Percentiles rank a stretch among this genome's conserved stretches.
Conservation (phyloP, 2,113 vertebrate species). For the Ailuropoda melanoleuca region DNA sequence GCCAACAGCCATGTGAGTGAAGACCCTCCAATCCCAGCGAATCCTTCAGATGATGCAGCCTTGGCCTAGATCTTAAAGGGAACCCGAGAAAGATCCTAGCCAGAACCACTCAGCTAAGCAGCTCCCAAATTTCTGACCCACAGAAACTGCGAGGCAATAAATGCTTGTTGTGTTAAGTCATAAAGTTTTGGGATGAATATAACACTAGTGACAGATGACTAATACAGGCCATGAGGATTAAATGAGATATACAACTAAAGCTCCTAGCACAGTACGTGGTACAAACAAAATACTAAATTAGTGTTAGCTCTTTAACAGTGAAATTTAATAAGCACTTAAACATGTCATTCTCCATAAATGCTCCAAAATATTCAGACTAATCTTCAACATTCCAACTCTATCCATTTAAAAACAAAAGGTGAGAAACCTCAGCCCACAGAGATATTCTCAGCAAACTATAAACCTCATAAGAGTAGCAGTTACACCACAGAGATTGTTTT, state of each 20-base stretch:
- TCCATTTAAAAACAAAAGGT: not conserved
- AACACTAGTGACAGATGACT: conserved; percentile 9
- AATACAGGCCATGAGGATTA: not conserved
- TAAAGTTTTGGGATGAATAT: not conserved
- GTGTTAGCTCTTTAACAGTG: not conserved
- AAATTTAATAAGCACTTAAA: conserved; percentile 6
- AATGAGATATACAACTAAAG: not conserved
- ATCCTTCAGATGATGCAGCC: not conserved
- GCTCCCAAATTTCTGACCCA: not conserved
- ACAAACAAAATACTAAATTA: conserved; percentile 18
- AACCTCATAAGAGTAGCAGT: conserved; percentile 12
- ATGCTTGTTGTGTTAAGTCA: not conserved
- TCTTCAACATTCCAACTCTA: conserved; percentile 8
- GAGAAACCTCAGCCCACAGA: not conserved
- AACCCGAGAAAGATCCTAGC: not conserved
- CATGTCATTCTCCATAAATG: not conserved
- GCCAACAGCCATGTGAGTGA: not conserved
- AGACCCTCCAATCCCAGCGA: not conserved
- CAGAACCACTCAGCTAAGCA: not conserved
- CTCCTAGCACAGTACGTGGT: not conserved
- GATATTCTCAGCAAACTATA: conserved; percentile 2
- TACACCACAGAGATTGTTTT: conserved; percentile 24
- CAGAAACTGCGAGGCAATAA: conserved; percentile 21
- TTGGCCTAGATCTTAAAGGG: not conserved
- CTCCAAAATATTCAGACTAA: not conserved